Base-by-base conservation (phyloP, 2,888 invertebrate species). In the Brenthis ino region DNA sequence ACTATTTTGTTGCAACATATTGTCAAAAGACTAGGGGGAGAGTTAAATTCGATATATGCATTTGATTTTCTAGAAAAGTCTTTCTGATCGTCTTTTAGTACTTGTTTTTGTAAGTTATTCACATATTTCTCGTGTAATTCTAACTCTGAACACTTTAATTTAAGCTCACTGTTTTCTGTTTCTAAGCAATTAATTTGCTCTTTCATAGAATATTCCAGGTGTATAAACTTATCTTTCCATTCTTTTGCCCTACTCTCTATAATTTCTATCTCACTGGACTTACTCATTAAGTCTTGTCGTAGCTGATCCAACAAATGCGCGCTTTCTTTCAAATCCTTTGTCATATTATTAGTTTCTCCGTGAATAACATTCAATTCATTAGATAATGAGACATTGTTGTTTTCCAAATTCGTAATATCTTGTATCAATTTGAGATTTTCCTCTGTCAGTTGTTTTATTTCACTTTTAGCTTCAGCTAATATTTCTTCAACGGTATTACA, bases 11-110 rank as follows among this genome's bases (percentile, higher is more conserved):
- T 83, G 72, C 83, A 88, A 72, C 88, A 87, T 69, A 91, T 84
- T 37, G 84, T 88, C 48, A 85, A 70, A n/a, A 92, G 79, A 75
- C 87, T 91, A 53, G 81, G 84, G 14, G 89, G 88, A n/a, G 84
- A 81, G 47, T 78, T 75, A 3, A 73, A 71, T 68, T 80, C 79
- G 33, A 54, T 43, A 56, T 70, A 64, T 33, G 74, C 71, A 50
- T 67, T 69, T 47, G 69, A 43, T 53, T 73, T 74, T 13, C 33
- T 68, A 37, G 64, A 58, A 43, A 72, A 11, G 14, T 64, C 72
- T 60, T 74, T 74, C 47, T 65, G 68, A 58, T 63, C 54, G 12
- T 47, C 37, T 37, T 37, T 66, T 37, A 1, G 51, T 33, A 43
- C 24, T 28, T 16, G 33, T 47, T 12, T 43, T 14, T 57, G 13